Evolutionary conservation across 2,113 vertebrate species (phyloP).

Genomic region (human): DNA sequence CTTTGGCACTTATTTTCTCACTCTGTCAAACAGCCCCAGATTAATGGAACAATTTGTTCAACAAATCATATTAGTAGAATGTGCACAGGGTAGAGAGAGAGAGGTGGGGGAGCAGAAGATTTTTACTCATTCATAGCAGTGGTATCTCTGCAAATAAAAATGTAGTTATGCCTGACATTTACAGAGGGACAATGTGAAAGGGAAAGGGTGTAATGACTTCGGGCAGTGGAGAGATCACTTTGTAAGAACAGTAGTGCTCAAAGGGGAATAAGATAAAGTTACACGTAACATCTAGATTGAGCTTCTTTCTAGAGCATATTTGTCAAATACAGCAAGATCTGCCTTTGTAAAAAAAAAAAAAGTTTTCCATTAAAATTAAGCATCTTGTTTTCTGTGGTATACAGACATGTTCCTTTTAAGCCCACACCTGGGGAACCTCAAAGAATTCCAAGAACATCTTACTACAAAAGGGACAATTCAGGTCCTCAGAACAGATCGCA

Average conservation of each 20-base stretch:
- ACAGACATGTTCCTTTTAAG: constrained; percentile 67
- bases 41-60: constrained; percentile 96
- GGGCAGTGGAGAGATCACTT: constrained; percentile 89
- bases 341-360: constrained; percentile 76
- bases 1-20: constrained; percentile 92
- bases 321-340: constrained; percentile 84
- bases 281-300: constrained; percentile 86
- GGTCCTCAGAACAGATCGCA: neutral
- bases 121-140: constrained; percentile 90
- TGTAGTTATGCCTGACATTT: constrained; percentile 96
- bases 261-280: constrained; percentile 90
- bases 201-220: constrained; percentile 92
- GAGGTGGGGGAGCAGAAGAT: constrained; percentile 87
- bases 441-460: constrained; percentile 71
- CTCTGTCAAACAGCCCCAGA: constrained; percentile 92
- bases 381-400: constrained; percentile 69
- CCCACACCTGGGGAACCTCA: constrained; percentile 56
- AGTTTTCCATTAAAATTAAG: constrained; percentile 85
- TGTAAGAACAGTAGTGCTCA: constrained; percentile 85
- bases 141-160: constrained; percentile 95
- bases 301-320: constrained; percentile 86
- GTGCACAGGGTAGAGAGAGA: constrained; percentile 89
- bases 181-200: constrained; percentile 90
- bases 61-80: constrained; percentile 96
- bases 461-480: constrained; percentile 59